phyloP scores from a whole-genome alignment of 2,888 invertebrate genomes.

The Alentia gelatinosa region DNA sequence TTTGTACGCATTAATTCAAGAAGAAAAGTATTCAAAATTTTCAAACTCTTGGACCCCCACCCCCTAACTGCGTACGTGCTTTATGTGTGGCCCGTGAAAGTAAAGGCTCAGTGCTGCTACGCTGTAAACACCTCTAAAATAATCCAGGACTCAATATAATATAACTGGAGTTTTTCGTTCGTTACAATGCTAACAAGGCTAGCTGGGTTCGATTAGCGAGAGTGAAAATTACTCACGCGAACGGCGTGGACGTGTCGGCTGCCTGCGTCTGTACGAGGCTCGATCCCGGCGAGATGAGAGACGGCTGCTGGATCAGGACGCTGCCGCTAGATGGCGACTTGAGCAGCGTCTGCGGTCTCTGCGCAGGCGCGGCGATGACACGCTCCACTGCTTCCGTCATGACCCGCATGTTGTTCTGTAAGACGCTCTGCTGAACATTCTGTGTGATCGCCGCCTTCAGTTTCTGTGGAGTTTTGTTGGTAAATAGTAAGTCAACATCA shows the following conservation, averaged over 20 bases:
- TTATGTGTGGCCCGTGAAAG: too few species aligned
- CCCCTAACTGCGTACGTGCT: too few species aligned
- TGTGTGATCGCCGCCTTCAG: constrained; percentile 81
- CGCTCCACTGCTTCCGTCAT: constrained; percentile 62
- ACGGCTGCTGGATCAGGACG: not conserved
- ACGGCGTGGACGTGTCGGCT: constrained; percentile 61
- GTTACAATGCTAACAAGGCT: too few species aligned
- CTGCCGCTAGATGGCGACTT: constrained; percentile 55
- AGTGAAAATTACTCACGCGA: constrained; percentile 7
- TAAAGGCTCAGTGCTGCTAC: too few species aligned
- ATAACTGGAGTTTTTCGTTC: too few species aligned
- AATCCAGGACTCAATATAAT: too few species aligned
- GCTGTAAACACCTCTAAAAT: too few species aligned
- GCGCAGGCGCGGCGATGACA: constrained; percentile 46
- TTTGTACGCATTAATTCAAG: too few species aligned
- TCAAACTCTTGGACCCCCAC: too few species aligned
- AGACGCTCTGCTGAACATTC: constrained; percentile 64
- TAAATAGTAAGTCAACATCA: too few species aligned
- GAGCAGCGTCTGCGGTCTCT: constrained; percentile 51
- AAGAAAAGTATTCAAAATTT: too few species aligned
- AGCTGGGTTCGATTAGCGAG: too few species aligned
- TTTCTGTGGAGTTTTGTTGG: constrained; percentile 81
- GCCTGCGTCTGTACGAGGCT: constrained; percentile 56
- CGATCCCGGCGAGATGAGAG: not conserved
- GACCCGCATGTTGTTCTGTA: constrained; percentile 61